Conservation (phyloP, 1,140 invertebrate species). For the Drosophila equinoxialis region DNA sequence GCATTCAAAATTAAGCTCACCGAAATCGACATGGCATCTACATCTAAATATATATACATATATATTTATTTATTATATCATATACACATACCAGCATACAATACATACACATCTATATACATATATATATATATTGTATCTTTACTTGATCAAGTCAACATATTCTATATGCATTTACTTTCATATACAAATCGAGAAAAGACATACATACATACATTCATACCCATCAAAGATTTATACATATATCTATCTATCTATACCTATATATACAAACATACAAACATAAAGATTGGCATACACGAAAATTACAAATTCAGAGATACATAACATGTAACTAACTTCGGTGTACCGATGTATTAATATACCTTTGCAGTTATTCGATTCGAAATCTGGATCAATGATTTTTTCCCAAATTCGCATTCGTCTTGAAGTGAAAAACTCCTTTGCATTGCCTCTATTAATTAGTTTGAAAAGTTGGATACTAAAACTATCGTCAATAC, state of each 20-base stretch:
- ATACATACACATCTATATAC: slow-evolving; percentile 39
- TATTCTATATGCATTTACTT: slow-evolving; percentile 44
- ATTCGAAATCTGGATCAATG: not conserved
- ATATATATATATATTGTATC: slow-evolving; percentile 7
- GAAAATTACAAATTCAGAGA: slow-evolving; percentile 5
- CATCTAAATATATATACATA: slow-evolving; percentile 52
- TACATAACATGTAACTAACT: not conserved
- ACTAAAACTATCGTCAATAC: too few relatives aligned
- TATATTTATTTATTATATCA: slow-evolving; percentile 34
- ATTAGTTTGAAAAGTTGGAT: too few relatives aligned
- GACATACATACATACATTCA: slow-evolving; percentile 41
- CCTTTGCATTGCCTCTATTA: too few relatives aligned
- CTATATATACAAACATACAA: slow-evolving; percentile 25
- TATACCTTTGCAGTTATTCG: not conserved
- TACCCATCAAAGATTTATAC: slow-evolving; percentile 28
- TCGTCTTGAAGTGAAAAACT: too few relatives aligned
- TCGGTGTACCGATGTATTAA: not conserved
- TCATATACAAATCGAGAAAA: slow-evolving; percentile 48
- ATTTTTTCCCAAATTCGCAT: too few relatives aligned
- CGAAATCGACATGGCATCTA: slow-evolving; percentile 62
- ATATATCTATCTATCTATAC: slow-evolving; percentile 23
- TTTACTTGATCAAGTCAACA: slow-evolving; percentile 17
- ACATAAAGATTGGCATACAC: slow-evolving; percentile 1
- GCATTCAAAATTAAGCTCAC: slow-evolving; percentile 76
- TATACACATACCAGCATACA: slow-evolving; percentile 44